Evolutionary conservation across 2,113 vertebrate genomes (phyloP), one percentile per base, ranked within the genome.

Genomic region (Phasianus colchicus): DNA sequence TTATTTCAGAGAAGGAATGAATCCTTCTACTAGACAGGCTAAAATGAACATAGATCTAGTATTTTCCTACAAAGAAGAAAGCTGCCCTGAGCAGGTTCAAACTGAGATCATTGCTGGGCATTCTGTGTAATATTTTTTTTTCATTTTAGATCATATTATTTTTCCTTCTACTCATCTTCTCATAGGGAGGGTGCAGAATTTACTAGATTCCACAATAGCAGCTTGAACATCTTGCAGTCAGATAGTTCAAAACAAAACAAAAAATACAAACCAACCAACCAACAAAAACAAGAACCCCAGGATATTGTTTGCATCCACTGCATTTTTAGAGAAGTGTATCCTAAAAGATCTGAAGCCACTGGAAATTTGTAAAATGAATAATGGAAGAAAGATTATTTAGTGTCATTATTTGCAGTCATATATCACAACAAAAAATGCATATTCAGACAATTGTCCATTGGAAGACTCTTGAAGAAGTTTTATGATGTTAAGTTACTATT

Each of bases 271-370:
- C 36, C 36, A 27, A 15, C 60, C 16, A 57, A 58, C 16, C 30
- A 57, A 57, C 32, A 24, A 0, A 29, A 54, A 27, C 52, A 27
- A 54, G 27, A 27, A 16, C 52, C 0, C 18, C 6, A 64, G 40
- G 38, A 18, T 18, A 12, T 27, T 32, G 7, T 74, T 91, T 78
- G 61, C 2, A 13, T 70, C 11, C 9, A 38, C 15, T 57, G 43
- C 7, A 43, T 71, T 90, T 81, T 88, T 72, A 83, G 17, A 67
- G 7, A 3, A 43, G 4, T 5, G 4, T 72, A 30, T 65, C 13
- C 38, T 65, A 48, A 86, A 92, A 71, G 22, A 47, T 54, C 24
- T 63, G 54, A 73, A 90, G 21, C 3, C 70, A 73, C 50, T 38
- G 45, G 30, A 87, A 84, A 72, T 70, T 65, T 5, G 1, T 84